Evolutionary conservation across 2,797 vertebrate genomes (phyloP), one percentile per base, ranked within the genome.

Genomic region (Fundulus diaphanus): DNA sequence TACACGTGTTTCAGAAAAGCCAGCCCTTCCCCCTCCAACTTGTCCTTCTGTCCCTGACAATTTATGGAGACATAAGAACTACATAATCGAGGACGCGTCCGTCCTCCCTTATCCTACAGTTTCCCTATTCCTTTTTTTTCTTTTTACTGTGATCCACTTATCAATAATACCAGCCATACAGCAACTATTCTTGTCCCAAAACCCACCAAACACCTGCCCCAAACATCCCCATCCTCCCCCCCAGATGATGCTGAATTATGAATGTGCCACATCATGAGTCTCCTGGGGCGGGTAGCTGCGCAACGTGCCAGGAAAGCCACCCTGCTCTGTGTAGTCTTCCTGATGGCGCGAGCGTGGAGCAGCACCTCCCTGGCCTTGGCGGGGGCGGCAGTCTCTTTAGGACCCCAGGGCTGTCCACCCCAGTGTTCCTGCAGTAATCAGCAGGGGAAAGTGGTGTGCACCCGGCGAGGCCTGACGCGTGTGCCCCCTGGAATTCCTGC

Each of bases 211-310:
- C 76, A 87, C 90, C 94, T 93, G 89, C 73, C 85, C 80, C 71
- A 85, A 90, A 88, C 88, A 82, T 82, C 90, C 89, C 87, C 88
- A 88, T 80, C 89, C 91, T 81, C 83, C 89, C 94, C 95, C 95
- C 96, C 96, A 95, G 95, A 96, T 96, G 95, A 97, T 97, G 97
- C 95, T 96, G 96, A 97, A 97, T 96, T 97, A 99, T 99, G 98
- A 97, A 96, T 95, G 97, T 97, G 98, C 96, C 97, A 98, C 97
- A 99, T 94, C 97, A 99, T 99, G 97, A 99, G 96, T 98, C 97
- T 98, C 97, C 96, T 97, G 97, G 95, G 97, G 97, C 96, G 97
- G 97, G 97, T 96, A 96, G 96, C 97, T 97, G 96, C 96, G 97
- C 96, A 96, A 96, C 96, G 96, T 95, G 96, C 97, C 96, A 97